Evolutionary conservation across 2,113 vertebrate genomes (phyloP).

Genomic region (Ctenomys sociabilis): DNA sequence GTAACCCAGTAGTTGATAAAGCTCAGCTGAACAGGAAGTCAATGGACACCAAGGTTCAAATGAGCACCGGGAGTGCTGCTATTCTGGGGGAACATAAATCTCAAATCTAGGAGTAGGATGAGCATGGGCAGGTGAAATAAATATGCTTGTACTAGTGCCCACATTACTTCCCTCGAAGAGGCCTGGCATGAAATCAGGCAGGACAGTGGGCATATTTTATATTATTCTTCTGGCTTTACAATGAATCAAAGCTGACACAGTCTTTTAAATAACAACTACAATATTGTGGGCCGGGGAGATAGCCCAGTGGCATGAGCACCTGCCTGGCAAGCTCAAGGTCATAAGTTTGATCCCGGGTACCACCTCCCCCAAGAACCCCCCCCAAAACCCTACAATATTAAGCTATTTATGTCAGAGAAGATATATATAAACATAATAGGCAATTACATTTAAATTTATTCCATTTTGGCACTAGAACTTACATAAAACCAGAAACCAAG

Average conservation of each 20-base stretch:
- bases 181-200: neutral
- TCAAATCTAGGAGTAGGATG: neutral
- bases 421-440: neutral
- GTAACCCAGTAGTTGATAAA: neutral
- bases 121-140: neutral
- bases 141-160: neutral
- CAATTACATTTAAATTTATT: neutral
- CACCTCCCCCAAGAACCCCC: neutral
- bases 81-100: neutral
- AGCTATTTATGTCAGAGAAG: slow-evolving; percentile 28
- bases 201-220: neutral
- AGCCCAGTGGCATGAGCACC: no score
- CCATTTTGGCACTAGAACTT: neutral
- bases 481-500: neutral
- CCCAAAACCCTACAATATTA: neutral
- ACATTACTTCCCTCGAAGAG: neutral
- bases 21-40: neutral
- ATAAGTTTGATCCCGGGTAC: no score
- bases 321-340: no score
- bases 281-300: no score
- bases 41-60: neutral
- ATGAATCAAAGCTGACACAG: neutral
- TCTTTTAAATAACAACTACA: neutral
- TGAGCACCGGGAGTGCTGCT: neutral
- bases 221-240: slow-evolving; percentile 16